phyloP scores from a whole-genome alignment of 2,797 vertebrate genomes.

The Alectoris magna region DNA sequence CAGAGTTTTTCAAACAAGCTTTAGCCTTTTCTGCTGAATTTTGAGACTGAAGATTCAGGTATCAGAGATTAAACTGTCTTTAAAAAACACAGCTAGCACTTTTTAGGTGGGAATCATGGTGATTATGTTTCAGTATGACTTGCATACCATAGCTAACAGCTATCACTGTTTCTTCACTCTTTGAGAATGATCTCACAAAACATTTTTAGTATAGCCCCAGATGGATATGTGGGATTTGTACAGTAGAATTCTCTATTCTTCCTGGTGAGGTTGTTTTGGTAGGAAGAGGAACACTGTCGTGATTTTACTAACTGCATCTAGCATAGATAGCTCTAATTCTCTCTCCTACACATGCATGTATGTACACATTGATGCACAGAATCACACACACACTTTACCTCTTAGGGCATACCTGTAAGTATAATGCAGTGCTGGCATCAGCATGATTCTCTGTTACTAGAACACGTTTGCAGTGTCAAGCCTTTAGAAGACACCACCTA shows the following conservation, averaged over 20 bases:
- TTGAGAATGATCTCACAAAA: neutral
- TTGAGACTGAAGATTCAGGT: neutral
- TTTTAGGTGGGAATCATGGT: neutral
- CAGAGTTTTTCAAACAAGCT: neutral
- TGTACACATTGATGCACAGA: rapidly evolving
- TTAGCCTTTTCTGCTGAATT: neutral
- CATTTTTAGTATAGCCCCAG: constrained; percentile 2
- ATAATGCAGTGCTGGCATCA: neutral
- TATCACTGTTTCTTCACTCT: neutral
- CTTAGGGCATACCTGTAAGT: neutral
- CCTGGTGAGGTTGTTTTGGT: neutral
- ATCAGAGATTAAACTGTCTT: neutral
- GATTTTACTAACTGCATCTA: neutral
- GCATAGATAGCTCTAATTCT: neutral
- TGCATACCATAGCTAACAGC: neutral
- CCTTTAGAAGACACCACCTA: neutral
- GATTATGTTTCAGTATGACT: neutral
- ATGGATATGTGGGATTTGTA: neutral
- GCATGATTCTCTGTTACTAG: neutral
- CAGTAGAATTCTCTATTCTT: neutral
- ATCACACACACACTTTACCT: neutral
- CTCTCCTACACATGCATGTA: neutral
- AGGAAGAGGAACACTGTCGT: neutral
- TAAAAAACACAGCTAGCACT: neutral
- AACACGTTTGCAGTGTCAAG: rapidly evolving